Evolutionary conservation across 2,888 invertebrate genomes (phyloP).

Genomic region (Catonia carolina): DNA sequence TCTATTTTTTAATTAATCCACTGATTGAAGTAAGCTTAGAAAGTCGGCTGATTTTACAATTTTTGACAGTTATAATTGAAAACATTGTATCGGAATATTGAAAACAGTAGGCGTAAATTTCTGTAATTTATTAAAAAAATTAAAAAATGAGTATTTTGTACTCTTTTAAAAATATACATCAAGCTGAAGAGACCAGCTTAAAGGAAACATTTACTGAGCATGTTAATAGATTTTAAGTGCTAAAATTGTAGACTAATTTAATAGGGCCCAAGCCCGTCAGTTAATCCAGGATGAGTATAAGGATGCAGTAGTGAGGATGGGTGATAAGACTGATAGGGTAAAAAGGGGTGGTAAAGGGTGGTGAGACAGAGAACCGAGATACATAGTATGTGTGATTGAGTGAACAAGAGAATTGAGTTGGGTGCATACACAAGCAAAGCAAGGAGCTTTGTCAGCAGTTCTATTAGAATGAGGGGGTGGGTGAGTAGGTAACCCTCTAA

Average conservation of each 20-base stretch:
- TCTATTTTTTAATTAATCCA: too few species aligned
- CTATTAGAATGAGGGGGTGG: background rate
- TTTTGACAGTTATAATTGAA: too few species aligned
- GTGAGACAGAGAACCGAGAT: background rate
- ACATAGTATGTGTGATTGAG: background rate
- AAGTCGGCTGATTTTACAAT: too few species aligned
- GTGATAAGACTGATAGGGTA: background rate
- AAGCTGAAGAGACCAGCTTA: too few species aligned
- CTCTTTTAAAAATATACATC: too few species aligned
- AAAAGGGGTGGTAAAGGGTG: background rate
- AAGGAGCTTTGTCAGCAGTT: background rate
- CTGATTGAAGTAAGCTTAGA: too few species aligned
- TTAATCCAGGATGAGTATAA: background rate
- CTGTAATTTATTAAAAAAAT: too few species aligned
- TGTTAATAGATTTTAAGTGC: conserved; percentile 10
- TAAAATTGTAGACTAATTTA: conserved; percentile 8
- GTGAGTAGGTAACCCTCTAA: background rate
- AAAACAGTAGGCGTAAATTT: too few species aligned
- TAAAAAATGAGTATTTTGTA: too few species aligned
- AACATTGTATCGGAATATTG: too few species aligned
- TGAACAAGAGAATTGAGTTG: background rate
- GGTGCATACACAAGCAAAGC: background rate
- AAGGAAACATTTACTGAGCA: background rate
- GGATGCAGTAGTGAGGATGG: background rate
- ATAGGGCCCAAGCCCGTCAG: background rate